Percentiles rank a stretch among this genome's conserved stretches.
Conservation (phyloP, 2,888 invertebrate genomes). For the Drosophila leonis region DNA sequence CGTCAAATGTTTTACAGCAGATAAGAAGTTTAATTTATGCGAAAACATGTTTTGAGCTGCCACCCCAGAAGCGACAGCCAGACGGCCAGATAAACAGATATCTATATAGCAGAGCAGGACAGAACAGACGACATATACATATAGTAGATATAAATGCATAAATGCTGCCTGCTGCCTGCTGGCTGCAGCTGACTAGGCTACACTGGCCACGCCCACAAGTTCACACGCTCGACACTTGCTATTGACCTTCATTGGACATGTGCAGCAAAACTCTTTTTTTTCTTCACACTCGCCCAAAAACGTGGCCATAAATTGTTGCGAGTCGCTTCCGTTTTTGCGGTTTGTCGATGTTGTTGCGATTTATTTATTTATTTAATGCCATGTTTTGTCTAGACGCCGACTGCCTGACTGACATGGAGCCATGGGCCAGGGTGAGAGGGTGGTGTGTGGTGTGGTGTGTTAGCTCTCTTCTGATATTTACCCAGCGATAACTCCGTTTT, state of each 20-base stretch:
- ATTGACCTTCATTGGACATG: constrained; percentile 70
- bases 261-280: constrained; percentile 42
- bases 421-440: background rate
- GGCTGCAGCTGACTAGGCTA: constrained; percentile 48
- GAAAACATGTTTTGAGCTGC: constrained; percentile 78
- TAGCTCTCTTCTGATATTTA: constrained; percentile 62
- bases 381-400: constrained; percentile 74
- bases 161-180: background rate
- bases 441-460: background rate
- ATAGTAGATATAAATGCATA: constrained; percentile 19
- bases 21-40: constrained; percentile 83
- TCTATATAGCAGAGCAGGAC: background rate
- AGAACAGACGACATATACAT: background rate
- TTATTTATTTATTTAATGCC: constrained; percentile 80
- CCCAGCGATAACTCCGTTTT: constrained; percentile 72
- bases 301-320: constrained; percentile 64
- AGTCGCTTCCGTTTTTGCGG: constrained; percentile 67
- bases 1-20: constrained; percentile 79
- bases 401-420: constrained; percentile 54
- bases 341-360: constrained; percentile 59
- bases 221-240: constrained; percentile 56
- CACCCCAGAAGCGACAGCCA: constrained; percentile 51
- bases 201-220: constrained; percentile 58
- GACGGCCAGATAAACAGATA: constrained; percentile 59
- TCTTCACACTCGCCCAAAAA: constrained; percentile 53